Conservation (phyloP, 2,797 vertebrate genomes). For the Anguilla obscura region DNA sequence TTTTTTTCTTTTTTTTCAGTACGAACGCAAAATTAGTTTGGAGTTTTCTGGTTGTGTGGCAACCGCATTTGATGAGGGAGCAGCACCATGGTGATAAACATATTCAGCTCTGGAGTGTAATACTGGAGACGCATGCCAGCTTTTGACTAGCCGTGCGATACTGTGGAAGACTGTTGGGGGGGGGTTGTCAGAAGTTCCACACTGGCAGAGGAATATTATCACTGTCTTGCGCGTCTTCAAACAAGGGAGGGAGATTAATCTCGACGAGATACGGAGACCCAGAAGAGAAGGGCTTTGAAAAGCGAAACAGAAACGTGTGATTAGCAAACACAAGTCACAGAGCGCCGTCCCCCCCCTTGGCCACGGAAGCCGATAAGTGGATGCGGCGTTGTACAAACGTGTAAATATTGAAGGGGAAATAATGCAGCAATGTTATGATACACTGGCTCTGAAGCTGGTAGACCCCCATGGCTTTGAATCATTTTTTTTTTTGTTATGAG, state of each 20-base stretch:
- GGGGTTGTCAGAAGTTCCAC: neutral
- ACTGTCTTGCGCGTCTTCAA: neutral
- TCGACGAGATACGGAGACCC: constrained; percentile 10
- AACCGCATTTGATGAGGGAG: constrained; percentile 22
- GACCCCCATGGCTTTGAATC: neutral
- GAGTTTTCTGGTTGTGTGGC: constrained; percentile 20
- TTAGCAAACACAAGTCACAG: constrained; percentile 13
- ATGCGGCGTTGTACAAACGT: neutral
- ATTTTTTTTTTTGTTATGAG: constrained; percentile 4
- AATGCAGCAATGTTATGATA: constrained; percentile 7
- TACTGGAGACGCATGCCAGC: neutral
- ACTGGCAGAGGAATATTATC: constrained; percentile 10
- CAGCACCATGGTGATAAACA: constrained; percentile 19
- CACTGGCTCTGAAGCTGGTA: constrained; percentile 5
- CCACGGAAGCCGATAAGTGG: constrained; percentile 16
- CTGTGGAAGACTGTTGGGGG: neutral
- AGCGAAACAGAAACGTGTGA: constrained; percentile 32
- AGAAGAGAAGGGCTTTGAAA: constrained; percentile 26
- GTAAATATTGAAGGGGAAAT: constrained; percentile 25
- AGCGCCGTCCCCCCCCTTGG: neutral
- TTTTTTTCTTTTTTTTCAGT: neutral
- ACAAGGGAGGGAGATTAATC: constrained; percentile 16
- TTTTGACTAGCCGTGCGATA: neutral
- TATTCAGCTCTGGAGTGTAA: constrained; percentile 20
- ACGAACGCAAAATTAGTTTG: constrained; percentile 22